These are phyloP conservation scores for Acanthiza pusilla DNA, from an alignment of 2,797 vertebrate species.

Conservation along the genomic window DNA sequence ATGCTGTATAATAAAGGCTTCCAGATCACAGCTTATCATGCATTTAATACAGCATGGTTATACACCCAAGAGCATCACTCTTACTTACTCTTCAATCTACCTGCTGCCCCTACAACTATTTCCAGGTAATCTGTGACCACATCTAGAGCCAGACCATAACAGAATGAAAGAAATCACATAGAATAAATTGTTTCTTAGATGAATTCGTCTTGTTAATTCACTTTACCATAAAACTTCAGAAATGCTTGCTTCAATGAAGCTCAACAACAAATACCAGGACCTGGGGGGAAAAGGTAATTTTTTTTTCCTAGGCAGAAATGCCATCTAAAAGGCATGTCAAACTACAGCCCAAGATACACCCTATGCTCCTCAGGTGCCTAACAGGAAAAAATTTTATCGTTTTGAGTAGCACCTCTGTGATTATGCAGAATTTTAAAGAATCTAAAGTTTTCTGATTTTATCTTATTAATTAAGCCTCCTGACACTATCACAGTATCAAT, in stretches of 20 bases:
- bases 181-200: background rate
- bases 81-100: background rate
- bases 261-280: background rate
- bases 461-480: background rate
- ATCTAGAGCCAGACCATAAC: background rate
- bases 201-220: background rate
- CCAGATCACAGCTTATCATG: background rate
- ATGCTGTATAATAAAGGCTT: background rate
- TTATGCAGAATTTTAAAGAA: background rate
- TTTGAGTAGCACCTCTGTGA: background rate
- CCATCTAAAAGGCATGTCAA: background rate
- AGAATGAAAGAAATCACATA: background rate
- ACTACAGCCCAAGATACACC: background rate
- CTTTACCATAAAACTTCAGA: background rate
- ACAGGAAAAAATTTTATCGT: background rate
- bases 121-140: background rate
- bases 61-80: background rate
- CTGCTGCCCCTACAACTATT: background rate
- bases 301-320: background rate
- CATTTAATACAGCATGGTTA: fast-evolving
- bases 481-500: background rate
- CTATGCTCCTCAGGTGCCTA: background rate
- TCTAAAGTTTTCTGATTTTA: background rate
- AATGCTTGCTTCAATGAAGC: background rate
- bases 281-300: background rate